Evolutionary conservation across 2,113 vertebrate species (phyloP).

Genomic region (Plectropomus leopardus): DNA sequence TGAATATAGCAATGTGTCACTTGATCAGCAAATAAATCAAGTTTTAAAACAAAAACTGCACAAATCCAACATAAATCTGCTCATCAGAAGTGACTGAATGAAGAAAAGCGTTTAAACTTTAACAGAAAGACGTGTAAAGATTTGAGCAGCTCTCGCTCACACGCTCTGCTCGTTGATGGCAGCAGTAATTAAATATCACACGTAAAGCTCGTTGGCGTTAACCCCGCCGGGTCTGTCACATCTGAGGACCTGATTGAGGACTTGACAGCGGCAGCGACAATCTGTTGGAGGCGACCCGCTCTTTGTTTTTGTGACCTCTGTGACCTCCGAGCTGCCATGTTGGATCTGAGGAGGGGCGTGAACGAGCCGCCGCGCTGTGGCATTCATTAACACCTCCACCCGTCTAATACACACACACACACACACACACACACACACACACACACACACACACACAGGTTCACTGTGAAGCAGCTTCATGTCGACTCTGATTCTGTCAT

Average conservation of each 20-base stretch:
- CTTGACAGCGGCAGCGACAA: constrained; percentile 23
- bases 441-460: neutral
- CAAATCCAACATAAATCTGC: no score
- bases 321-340: constrained; percentile 52
- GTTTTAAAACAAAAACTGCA: no score
- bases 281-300: constrained; percentile 23
- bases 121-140: no score
- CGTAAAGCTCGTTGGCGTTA: neutral
- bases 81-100: no score
- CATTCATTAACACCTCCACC: constrained; percentile 41
- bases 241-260: constrained; percentile 50
- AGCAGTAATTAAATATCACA: constrained; percentile 15
- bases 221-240: neutral
- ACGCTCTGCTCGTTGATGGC: neutral
- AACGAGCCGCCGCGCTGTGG: constrained; percentile 34
- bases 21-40: no score
- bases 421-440: constrained; percentile 13
- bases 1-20: no score
- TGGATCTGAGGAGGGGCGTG: constrained; percentile 41
- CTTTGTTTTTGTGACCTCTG: constrained; percentile 1
- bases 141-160: neutral
- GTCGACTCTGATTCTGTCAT: neutral
- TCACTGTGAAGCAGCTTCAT: neutral
- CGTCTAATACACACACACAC: neutral
- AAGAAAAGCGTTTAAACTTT: no score